Percentiles rank a stretch among this genome's conserved stretches.
Conservation (phyloP, 2,888 invertebrate species). For the Polymixis flavicincta region DNA sequence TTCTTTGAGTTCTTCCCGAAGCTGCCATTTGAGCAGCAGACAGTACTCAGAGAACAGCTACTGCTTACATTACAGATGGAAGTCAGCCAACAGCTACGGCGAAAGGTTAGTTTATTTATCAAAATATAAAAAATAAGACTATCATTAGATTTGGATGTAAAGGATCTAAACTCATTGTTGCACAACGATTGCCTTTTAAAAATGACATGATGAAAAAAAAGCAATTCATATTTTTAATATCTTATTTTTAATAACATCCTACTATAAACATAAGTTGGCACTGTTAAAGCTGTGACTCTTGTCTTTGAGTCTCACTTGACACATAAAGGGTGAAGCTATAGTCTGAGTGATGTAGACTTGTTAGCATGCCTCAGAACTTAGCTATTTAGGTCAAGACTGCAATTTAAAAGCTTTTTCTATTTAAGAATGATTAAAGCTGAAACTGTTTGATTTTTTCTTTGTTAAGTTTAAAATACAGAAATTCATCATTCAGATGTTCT, state of each 20-base stretch:
- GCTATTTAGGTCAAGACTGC: conserved; percentile 42
- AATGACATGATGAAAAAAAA: neutral
- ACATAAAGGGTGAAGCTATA: conserved; percentile 5
- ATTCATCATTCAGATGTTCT: neutral
- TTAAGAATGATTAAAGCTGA: no score
- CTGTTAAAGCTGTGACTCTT: neutral
- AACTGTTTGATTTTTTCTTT: neutral
- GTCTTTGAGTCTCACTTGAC: conserved; percentile 42
- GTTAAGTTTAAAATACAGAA: neutral
- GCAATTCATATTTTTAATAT: no score
- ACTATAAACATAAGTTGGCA: neutral
- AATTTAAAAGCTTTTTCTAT: conserved; percentile 13
- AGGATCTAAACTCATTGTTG: neutral
- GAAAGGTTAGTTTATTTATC: conserved; percentile 91
- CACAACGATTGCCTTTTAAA: conserved; percentile 3
- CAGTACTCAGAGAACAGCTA: conserved; percentile 96
- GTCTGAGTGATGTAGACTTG: conserved; percentile 6
- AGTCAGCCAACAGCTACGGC: conserved; percentile 94
- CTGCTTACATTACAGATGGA: conserved; percentile 96
- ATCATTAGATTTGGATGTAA: no score
- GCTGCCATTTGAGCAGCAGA: conserved; percentile 95
- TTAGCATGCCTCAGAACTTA: neutral
- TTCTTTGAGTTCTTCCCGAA: conserved; percentile 98
- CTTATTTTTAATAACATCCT: neutral
- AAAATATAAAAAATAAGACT: neutral